phyloP scores from a whole-genome alignment of 2,888 invertebrate species.

The Sepiola atlantica region DNA sequence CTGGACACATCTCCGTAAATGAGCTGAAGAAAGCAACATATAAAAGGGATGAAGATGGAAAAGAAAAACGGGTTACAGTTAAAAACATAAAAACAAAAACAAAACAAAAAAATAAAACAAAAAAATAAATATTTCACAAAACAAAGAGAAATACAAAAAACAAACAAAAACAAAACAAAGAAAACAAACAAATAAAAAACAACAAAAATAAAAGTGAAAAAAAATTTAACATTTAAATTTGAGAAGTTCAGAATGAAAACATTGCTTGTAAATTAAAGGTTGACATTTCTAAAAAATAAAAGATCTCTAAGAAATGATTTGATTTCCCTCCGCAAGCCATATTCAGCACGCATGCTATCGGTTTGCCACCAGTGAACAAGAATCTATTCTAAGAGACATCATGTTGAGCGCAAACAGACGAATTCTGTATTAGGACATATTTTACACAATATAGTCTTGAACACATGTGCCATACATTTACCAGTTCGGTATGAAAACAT shows the following conservation, averaged over 20 bases:
- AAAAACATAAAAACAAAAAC: neutral
- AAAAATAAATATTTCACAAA: neutral
- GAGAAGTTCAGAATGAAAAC: neutral
- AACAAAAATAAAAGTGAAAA: neutral
- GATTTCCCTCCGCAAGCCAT: no score
- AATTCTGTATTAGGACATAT: no score
- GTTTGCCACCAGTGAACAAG: no score
- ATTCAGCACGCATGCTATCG: no score
- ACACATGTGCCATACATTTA: no score
- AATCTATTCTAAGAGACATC: no score
- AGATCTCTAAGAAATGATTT: no score
- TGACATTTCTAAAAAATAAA: no score
- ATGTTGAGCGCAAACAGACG: no score
- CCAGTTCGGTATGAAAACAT: no score
- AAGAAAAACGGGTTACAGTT: neutral
- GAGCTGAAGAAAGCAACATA: constrained; percentile 43
- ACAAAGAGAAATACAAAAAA: neutral
- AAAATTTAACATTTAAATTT: neutral
- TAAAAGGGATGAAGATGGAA: neutral
- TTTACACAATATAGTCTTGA: no score
- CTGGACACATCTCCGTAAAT: constrained; percentile 34
- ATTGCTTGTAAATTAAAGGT: no score
- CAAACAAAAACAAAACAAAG: neutral
- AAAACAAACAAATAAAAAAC: neutral
- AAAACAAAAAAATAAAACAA: neutral